phyloP scores from a whole-genome alignment of 2,888 invertebrate genomes.

The Punctoribates punctum region DNA sequence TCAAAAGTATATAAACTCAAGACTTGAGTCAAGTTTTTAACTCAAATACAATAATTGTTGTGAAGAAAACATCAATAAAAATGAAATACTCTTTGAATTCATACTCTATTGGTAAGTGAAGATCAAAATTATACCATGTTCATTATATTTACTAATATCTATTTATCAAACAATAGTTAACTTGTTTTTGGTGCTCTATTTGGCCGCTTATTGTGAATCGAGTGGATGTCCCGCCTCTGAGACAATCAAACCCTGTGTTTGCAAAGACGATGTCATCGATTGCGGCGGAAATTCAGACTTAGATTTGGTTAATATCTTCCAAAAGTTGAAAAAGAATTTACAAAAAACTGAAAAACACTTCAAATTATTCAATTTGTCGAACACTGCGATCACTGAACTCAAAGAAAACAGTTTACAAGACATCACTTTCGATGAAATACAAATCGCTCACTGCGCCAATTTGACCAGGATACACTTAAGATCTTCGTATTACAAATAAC shows the following conservation, averaged over 20 bases:
- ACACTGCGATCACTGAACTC: neutral
- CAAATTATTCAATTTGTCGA: neutral
- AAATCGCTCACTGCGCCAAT: neutral
- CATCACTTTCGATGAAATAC: neutral
- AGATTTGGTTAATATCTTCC: neutral
- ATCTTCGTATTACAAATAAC: neutral
- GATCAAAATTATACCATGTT: too few relatives aligned
- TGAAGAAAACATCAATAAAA: too few relatives aligned
- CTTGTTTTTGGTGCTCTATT: too few relatives aligned
- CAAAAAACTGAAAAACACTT: neutral
- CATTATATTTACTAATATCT: too few relatives aligned
- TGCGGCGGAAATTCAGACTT: neutral
- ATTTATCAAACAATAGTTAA: too few relatives aligned
- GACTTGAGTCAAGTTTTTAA: too few relatives aligned
- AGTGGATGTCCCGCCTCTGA: neutral
- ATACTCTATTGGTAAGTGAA: too few relatives aligned
- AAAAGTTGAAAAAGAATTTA: neutral
- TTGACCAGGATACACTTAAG: neutral
- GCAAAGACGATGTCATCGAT: neutral
- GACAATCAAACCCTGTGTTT: neutral
- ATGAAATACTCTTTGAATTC: too few relatives aligned
- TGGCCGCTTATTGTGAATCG: too few relatives aligned
- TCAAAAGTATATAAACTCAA: too few relatives aligned
- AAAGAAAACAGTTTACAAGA: neutral
- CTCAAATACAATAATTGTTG: too few relatives aligned